Evolutionary conservation across 2,113 vertebrate genomes (phyloP).

Genomic region (Megaceryle maxima): DNA sequence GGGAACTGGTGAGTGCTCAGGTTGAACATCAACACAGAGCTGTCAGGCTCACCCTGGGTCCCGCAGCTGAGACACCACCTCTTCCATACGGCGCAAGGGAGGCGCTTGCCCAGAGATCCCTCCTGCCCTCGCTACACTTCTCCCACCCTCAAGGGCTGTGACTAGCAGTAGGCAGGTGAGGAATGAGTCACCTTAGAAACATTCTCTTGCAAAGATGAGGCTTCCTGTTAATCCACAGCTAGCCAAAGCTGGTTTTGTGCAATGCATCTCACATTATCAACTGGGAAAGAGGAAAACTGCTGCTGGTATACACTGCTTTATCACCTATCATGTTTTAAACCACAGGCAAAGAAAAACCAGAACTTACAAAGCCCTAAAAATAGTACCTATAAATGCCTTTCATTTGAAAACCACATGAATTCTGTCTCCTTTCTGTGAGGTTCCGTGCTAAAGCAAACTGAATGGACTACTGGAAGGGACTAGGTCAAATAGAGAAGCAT

Average conservation of each 20-base stretch:
- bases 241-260: background rate
- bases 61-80: background rate
- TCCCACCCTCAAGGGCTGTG: background rate
- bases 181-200: background rate
- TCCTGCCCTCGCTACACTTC: background rate
- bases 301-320: background rate
- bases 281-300: background rate
- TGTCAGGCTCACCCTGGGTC: background rate
- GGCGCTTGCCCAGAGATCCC: background rate
- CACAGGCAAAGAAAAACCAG: background rate
- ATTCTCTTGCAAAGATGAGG: background rate
- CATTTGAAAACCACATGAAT: background rate
- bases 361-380: background rate
- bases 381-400: background rate
- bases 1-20: background rate
- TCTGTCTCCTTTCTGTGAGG: background rate
- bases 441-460: background rate
- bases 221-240: background rate
- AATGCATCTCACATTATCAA: background rate
- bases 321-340: background rate
- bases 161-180: background rate
- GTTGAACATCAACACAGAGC: background rate
- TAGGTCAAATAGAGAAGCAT: background rate
- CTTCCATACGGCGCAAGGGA: background rate
- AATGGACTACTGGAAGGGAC: background rate